Evolutionary conservation across 2,113 vertebrate species (phyloP).

Genomic region (Menidia beryllina): DNA sequence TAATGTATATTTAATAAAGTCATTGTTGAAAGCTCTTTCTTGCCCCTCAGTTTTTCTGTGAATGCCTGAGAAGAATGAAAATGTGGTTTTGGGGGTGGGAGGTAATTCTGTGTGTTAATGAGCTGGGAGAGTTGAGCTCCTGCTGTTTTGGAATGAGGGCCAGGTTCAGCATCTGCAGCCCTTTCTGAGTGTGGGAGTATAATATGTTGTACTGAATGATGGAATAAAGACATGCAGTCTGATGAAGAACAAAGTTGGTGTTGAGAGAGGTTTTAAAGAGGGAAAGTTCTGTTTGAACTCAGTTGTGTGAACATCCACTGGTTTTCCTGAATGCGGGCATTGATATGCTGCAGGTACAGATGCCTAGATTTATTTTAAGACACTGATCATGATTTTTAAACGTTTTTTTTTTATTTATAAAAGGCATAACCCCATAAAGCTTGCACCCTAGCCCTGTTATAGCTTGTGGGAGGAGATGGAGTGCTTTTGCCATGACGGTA

Average conservation of each 20-base stretch:
- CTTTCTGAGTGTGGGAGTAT: conserved; percentile 66
- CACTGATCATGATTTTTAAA: background rate
- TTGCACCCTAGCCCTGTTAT: conserved; percentile 8
- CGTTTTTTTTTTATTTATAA: conserved; percentile 10
- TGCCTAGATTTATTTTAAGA: conserved; percentile 4
- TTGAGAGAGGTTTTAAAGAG: conserved; percentile 16
- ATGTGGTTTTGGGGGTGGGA: conserved; percentile 67
- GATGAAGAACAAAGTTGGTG: conserved; percentile 19
- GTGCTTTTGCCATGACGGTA: conserved; percentile 16
- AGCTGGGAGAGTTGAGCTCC: conserved; percentile 78
- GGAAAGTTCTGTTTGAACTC: conserved; percentile 5
- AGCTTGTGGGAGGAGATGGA: background rate
- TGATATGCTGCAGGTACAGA: background rate
- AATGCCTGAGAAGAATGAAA: conserved; percentile 61
- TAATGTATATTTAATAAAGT: conserved; percentile 73
- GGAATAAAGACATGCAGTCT: conserved; percentile 40
- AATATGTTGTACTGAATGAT: conserved; percentile 53
- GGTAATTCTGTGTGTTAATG: conserved; percentile 78
- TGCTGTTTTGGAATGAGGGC: conserved; percentile 81
- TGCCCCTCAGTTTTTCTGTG: conserved; percentile 42
- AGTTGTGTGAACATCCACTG: background rate
- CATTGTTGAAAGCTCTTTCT: conserved; percentile 29
- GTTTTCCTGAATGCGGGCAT: background rate
- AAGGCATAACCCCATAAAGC: background rate
- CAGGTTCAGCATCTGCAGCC: conserved; percentile 82